These are phyloP conservation scores for Hyles vespertilio DNA, from an alignment of 1,140 invertebrate genomes.

Conservation along the genomic window DNA sequence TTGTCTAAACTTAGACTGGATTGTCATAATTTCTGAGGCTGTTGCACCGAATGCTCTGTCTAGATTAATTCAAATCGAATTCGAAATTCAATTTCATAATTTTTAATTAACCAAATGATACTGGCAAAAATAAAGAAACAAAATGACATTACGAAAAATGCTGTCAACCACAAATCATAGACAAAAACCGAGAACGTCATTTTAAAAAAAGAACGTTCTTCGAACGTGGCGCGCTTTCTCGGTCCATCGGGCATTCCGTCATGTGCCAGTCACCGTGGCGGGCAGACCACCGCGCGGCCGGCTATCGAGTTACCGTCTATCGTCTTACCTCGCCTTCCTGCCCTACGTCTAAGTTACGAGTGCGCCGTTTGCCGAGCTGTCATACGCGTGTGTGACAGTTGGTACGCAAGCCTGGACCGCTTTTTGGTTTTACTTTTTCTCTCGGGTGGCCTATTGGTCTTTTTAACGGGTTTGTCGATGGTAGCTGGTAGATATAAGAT, in stretches of 20 bases:
- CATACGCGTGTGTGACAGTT: slow-evolving; percentile 62
- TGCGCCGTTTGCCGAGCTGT: slow-evolving; percentile 55
- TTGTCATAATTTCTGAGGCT: too few relatives aligned
- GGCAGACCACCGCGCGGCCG: slow-evolving; percentile 58
- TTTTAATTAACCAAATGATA: background rate
- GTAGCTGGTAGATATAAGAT: too few relatives aligned
- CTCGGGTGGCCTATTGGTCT: slow-evolving; percentile 41
- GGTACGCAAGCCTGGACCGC: slow-evolving; percentile 21
- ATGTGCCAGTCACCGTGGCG: slow-evolving; percentile 60
- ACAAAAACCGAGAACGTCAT: slow-evolving; percentile 32
- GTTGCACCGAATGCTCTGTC: background rate
- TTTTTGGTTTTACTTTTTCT: slow-evolving; percentile 2
- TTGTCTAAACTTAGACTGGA: too few relatives aligned
- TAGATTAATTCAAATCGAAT: background rate
- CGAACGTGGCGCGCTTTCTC: slow-evolving; percentile 69
- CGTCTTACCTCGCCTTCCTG: slow-evolving; percentile 67
- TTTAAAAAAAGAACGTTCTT: slow-evolving; percentile 43
- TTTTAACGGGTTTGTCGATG: too few relatives aligned
- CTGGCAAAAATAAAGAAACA: slow-evolving; percentile 19
- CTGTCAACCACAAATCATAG: slow-evolving; percentile 52
- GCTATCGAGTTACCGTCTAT: slow-evolving; percentile 66
- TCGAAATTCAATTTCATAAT: too few relatives aligned
- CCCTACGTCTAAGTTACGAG: slow-evolving; percentile 70
- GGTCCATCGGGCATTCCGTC: slow-evolving; percentile 70
- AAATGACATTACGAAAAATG: slow-evolving; percentile 21